phyloP scores from a whole-genome alignment of 2,888 invertebrate species.

The Apoderus coryli region DNA sequence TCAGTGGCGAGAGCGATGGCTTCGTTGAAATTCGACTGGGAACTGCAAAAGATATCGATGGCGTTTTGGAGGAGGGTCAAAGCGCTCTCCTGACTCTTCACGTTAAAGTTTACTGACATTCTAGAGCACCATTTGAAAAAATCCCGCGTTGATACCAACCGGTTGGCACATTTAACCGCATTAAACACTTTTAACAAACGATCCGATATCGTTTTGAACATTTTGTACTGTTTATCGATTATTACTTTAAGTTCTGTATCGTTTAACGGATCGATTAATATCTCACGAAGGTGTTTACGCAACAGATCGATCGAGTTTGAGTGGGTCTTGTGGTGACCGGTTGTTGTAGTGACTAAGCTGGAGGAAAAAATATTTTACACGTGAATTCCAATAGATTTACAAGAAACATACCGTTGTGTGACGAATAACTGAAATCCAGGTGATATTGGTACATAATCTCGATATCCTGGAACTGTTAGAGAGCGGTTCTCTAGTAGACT shows the following conservation, averaged over 20 bases:
- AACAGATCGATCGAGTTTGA: constrained; percentile 52
- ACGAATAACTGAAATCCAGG: constrained; percentile 88
- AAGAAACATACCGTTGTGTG: constrained; percentile 53
- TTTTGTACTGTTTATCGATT: constrained; percentile 52
- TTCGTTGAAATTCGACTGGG: constrained; percentile 48
- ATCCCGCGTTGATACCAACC: constrained; percentile 72
- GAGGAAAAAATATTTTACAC: constrained; percentile 24
- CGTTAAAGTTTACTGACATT: constrained; percentile 56
- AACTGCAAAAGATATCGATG: constrained; percentile 80
- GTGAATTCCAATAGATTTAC: no score
- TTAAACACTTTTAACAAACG: constrained; percentile 74
- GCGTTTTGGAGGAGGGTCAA: constrained; percentile 73
- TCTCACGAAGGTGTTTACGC: constrained; percentile 69
- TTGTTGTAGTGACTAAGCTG: constrained; percentile 44
- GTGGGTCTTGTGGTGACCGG: constrained; percentile 45
- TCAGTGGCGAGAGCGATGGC: constrained; percentile 54
- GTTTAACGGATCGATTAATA: constrained; percentile 68
- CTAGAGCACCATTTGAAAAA: constrained; percentile 83
- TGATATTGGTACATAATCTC: constrained; percentile 63
- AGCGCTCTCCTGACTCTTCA: constrained; percentile 52
- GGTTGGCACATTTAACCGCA: constrained; percentile 34
- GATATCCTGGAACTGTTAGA: constrained; percentile 77
- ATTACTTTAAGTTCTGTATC: constrained; percentile 60
- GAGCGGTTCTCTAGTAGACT: constrained; percentile 72
- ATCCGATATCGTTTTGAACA: constrained; percentile 53